Evolutionary conservation across 2,888 invertebrate genomes (phyloP), one percentile per base, ranked within the genome.

Genomic region (Abscondita cerata): DNA sequence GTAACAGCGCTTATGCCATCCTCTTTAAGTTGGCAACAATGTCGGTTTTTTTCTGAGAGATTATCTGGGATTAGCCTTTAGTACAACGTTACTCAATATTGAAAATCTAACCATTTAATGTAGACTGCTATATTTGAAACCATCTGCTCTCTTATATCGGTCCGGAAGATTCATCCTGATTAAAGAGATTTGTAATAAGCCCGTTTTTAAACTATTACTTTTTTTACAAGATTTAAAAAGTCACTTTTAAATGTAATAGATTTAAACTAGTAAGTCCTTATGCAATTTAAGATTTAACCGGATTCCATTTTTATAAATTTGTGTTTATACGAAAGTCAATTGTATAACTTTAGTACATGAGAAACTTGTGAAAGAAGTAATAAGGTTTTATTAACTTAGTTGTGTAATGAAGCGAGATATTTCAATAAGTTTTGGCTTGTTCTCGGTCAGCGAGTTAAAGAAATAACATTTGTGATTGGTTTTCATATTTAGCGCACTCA

Each of bases 51-150:
- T 44, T 46, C 18, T 44, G 57, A 56, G 65, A 59, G 72, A 72
- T 73, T 72, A 73, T 69, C 71, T 59, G 46, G 68, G 71, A 70
- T 72, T 73, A 72, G 68, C 66, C 68, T 66, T 69, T 67, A 61
- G 70, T 70, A 72, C 71, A 68, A 67, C 68, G 71, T 72, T 70
- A 72, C 69, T 72, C 72, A 71, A 72, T 72, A 72, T 69, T 64
- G 68, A 66, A 61, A 66, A 64, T 59, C 53, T 40, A 57, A 61
- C 64, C 64, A 53, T 63, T 65, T 65, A 65, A 63, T 67, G 57
- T 56, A 62, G 57, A 52, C 59, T 55, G 52, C 44, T 55, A 58
- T 64, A 60, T 57, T 60, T 48, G 51, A 52, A 48, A 61, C 52
- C 64, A 58, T 64, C 58, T 61, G 59, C 62, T 60, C 46, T 53